Base-by-base conservation (phyloP, 2,888 invertebrate genomes). In the Agrilus cyanescens region DNA sequence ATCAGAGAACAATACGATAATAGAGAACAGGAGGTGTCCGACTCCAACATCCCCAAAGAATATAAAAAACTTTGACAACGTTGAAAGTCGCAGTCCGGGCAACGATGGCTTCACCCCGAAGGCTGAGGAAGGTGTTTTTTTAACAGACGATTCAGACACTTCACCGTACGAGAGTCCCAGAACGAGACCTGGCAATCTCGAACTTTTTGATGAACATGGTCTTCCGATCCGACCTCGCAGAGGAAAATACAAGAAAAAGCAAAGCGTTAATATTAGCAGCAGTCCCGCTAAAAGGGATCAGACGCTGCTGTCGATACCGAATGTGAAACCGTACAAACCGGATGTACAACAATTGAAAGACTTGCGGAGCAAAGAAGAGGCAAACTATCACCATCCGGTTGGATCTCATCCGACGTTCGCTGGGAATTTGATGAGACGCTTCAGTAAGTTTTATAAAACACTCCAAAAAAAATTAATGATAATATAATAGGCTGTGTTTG, bases 361-460 rank as follows among this genome's bases (percentile, higher is more conserved):
- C 60, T 67, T 74, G 55, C 70, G 80, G 62, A 70, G 71, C 57
- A 69, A 68, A 59, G 72, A 69, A 52, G 67, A 68, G 53, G 45
- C 45, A 36, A 46, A 44, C 46, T 32, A 34, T 4, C 43, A 46
- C 13, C 20, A 34, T 31, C 34, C 40, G 2, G 13, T 46, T 20
- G 18, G 30, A 36, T 59, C 57, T 56, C 60, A 71, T 54, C 67
- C 71, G 44, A 69, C 80, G 49, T 79, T 83, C 71, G 78, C 82
- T 56, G 81, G 82, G 63, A 80, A 74, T 73, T 72, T 86, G 57
- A 82, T 83, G 73, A 76, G 86, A 66, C 80, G 85, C 74, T 85
- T 86, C 79, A 85, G 87, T 88, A 85, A 88, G 88, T 87, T 77
- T 72, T 66, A 66, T 25, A 25, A 25, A 25, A 6, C 25, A 63